Percentiles rank a stretch among this genome's conserved stretches.
Evolutionary conservation across 2,888 invertebrate species (phyloP).

Genomic region (Cerastis leucographa): DNA sequence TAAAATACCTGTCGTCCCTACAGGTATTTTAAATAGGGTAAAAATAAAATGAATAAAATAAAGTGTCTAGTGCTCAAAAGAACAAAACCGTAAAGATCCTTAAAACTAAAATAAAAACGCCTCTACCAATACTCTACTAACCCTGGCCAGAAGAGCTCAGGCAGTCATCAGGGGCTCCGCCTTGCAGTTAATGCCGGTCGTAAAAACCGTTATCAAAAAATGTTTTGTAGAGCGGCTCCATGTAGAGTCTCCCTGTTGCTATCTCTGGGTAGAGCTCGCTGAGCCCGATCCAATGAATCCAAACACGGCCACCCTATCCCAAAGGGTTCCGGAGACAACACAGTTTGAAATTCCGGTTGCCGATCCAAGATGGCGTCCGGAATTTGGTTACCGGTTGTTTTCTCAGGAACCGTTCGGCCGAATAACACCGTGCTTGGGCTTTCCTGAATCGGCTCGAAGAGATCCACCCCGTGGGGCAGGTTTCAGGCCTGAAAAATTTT

Average conservation of each 20-base stretch:
- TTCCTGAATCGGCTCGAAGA: not conserved
- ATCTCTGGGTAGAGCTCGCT: not conserved
- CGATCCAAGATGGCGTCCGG: not conserved
- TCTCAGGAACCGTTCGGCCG: not conserved
- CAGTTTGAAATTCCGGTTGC: not conserved
- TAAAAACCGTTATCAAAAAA: not conserved
- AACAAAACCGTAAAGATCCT: too few species aligned
- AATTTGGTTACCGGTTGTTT: not conserved
- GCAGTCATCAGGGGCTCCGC: too few species aligned
- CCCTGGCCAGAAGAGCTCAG: too few species aligned
- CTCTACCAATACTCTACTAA: too few species aligned
- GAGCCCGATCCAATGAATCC: not conserved
- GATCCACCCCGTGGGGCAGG: not conserved
- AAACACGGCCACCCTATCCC: not conserved
- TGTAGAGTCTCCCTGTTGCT: not conserved
- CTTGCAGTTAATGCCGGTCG: not conserved
- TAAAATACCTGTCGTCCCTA: too few species aligned
- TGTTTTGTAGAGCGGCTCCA: not conserved
- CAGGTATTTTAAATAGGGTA: too few species aligned
- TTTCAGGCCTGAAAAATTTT: not conserved
- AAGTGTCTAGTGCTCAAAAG: too few species aligned
- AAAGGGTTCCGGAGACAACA: not conserved
- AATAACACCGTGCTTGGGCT: not conserved
- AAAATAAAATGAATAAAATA: too few species aligned
- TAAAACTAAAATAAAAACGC: too few species aligned